Base-by-base conservation (phyloP, 2,888 invertebrate species). In the Drosophila mimica region DNA sequence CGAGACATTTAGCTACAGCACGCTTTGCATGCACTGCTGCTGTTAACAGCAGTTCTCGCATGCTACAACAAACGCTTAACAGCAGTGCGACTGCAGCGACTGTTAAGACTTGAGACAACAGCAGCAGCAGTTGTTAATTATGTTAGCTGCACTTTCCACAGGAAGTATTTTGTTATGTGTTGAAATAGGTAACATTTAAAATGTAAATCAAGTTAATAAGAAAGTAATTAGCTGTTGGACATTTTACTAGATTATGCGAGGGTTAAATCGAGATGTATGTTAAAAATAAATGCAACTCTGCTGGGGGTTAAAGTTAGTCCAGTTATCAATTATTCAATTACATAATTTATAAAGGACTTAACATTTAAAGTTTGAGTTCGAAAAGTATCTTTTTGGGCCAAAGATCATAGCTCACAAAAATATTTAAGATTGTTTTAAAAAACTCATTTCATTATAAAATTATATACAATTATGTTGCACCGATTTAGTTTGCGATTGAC, bases 41-140 rank as follows among this genome's bases (percentile, higher is more conserved):
- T 62, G 79, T 62, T 79, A 75, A 52, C 30, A 25, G 28, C 28
- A 20, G 15, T 74, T 87, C 61, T 88, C 88, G 88, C 84, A 88
- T 85, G 84, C 88, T 65, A 84, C 48, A 88, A 72, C 5, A 11
- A 20, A 38, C 43, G 69, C 69, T 64, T 73, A 73, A 38, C 51
- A 34, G 43, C n/a, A 15, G 25, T 11, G 15, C 13, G 58, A 52
- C 5, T 66, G 73, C 68, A 64, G 31, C 38, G 53, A 49, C 13
- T 20, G 70, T 34, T 63, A 30, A 20, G 1, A 17, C 15, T 13
- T 0, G n/a, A 31, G 40, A 34, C 20, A 62, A 31, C 30, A 48
- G 15, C 57, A 34, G 34, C 43, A 30, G 46, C 46, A 34, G 13
- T 7, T 28, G n/a, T 43, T 33, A 48, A 48, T 56, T 43, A 46